A percentile compares a stretch with the other conserved stretches of the same genome.
Evolutionary conservation across 1,140 invertebrate genomes (phyloP).

Genomic region (Scaptomyza hsui): DNA sequence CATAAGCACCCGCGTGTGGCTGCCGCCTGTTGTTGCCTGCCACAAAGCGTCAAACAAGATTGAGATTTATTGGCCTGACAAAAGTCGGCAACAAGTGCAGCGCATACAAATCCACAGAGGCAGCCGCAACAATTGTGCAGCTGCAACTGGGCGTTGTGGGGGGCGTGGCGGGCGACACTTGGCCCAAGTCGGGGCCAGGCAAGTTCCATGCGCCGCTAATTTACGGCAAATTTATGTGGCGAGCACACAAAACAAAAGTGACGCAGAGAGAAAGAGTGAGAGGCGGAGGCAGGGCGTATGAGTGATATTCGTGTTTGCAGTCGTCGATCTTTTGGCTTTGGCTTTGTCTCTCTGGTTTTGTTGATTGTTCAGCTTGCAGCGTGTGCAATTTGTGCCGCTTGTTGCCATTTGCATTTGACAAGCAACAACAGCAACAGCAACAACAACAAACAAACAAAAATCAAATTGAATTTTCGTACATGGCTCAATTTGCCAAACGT

Average conservation of each 20-base stretch:
- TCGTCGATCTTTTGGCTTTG: slow-evolving; percentile 45
- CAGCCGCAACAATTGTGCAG: slow-evolving; percentile 29
- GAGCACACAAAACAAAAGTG: slow-evolving; percentile 17
- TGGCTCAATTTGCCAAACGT: slow-evolving; percentile 61
- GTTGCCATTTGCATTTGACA: slow-evolving; percentile 71
- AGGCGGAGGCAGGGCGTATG: slow-evolving; percentile 56
- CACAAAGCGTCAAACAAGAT: slow-evolving; percentile 74
- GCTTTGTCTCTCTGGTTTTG: slow-evolving; percentile 28
- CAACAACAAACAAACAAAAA: slow-evolving; percentile 33
- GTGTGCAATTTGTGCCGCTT: slow-evolving; percentile 55
- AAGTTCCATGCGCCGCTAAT: slow-evolving; percentile 80
- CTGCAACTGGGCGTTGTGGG: slow-evolving; percentile 43
- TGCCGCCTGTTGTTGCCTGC: slow-evolving; percentile 61
- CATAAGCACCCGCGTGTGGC: slow-evolving; percentile 48
- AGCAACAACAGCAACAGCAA: slow-evolving; percentile 42
- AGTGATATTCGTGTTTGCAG: slow-evolving; percentile 62
- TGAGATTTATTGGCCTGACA: slow-evolving; percentile 77
- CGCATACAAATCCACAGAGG: slow-evolving; percentile 52
- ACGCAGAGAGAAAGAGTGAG: slow-evolving; percentile 2
- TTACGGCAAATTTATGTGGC: slow-evolving; percentile 80
- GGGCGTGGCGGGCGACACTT: slow-evolving; percentile 75
- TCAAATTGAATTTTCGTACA: slow-evolving; percentile 36
- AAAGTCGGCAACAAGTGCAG: slow-evolving; percentile 68
- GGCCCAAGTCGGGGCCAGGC: slow-evolving; percentile 44
- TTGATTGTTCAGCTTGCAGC: slow-evolving; percentile 52